Base-by-base conservation (phyloP, 2,113 vertebrate genomes). In the Pseudonaja textilis region DNA sequence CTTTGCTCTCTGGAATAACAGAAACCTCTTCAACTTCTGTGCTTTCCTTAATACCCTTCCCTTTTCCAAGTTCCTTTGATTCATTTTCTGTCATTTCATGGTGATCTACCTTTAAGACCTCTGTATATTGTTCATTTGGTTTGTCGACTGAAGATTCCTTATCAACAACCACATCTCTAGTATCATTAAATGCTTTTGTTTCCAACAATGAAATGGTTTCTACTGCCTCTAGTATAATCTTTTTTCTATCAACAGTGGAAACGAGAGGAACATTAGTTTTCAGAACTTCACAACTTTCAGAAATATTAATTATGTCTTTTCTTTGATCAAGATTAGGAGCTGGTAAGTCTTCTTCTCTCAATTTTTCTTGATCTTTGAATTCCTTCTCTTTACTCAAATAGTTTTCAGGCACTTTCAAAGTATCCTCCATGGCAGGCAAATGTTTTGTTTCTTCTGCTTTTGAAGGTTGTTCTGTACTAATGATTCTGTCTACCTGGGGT, bases 281-380 rank as follows among this genome's bases (percentile, higher is more conserved):
- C 89, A 99, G 96, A 96, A 99, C 99, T 96, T 99, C 98, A 96
- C 98, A 99, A 59, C 99, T 98, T 95, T 99, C 99, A 59, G 98
- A 99, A 1, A 99, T 98, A 96, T 97, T 98, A 93, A 99, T 99
- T 89, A 98, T 94, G 93, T 98, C 98, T 96, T 98, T 99, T 95
- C 99, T 98, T 93, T 98, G 98, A 95, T 96, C 92, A 39, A 95
- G 93, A 52, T 95, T 97, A 74, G 29, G 47, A 69, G 90, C 92
- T 93, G 45, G 7, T 45, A 93, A 96, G 11, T 61, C 93, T 25
- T 95, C 95, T 95, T 96, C 96, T 87, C 88, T 93, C 86, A 92
- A 1, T 4, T 90, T 93, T 0, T 0, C 26, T 34, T 14, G 23
- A 86, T 88, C 90, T 89, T 50, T 92, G 94, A 96, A 94, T 91